A percentile compares a stretch with the other conserved stretches of the same genome.
phyloP scores from a whole-genome alignment of 1,140 invertebrate genomes.

The Calliphora vicina region DNA sequence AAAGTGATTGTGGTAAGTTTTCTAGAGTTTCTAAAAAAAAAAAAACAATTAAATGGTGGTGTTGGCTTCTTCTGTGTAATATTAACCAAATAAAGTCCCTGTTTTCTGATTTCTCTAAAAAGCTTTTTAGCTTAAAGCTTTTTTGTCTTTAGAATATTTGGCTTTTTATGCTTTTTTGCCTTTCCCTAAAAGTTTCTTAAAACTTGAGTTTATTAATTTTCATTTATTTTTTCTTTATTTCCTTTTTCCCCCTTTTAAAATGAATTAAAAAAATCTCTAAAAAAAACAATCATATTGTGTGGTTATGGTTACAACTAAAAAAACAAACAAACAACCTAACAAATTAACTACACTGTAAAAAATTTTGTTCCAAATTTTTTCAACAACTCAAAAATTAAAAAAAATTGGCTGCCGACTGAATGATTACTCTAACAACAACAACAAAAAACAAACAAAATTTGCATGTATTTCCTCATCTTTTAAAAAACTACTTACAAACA shows the following conservation, averaged over 20 bases:
- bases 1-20: slow-evolving; percentile 77
- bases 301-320: slow-evolving; percentile 43
- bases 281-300: slow-evolving; percentile 12
- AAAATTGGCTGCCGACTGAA: background rate
- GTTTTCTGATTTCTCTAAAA: background rate
- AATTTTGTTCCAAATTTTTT: slow-evolving; percentile 16
- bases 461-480: slow-evolving; percentile 18
- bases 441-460: slow-evolving; percentile 22
- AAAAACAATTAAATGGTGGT: slow-evolving; percentile 24
- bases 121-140: background rate
- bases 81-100: background rate
- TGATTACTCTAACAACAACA: background rate
- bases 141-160: slow-evolving; percentile 39
- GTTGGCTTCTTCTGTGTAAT: background rate
- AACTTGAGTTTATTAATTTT: background rate
- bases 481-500: background rate
- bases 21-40: slow-evolving; percentile 13
- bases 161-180: slow-evolving; percentile 39
- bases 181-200: background rate
- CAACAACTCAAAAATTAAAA: background rate
- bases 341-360: slow-evolving; percentile 27
- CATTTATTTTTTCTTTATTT: background rate
- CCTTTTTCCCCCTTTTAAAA: background rate
- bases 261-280: background rate
- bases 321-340: background rate